These are phyloP conservation scores for Tyto alba DNA, from an alignment of 2,113 vertebrate species.

Conservation along the genomic window DNA sequence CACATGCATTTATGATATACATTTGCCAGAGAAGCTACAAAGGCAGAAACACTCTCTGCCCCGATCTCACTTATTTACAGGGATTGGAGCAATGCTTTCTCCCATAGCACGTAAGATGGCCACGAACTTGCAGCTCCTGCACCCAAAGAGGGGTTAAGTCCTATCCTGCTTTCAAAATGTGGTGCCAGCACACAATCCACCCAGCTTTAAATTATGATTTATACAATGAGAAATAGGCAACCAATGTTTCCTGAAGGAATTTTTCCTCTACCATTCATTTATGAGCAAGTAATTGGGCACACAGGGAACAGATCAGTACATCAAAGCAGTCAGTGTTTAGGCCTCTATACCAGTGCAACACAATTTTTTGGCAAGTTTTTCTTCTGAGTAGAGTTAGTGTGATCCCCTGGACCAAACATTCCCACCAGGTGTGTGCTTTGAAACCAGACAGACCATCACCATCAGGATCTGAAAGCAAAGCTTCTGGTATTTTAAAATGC, in stretches of 20 bases:
- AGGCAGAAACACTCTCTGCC: not conserved
- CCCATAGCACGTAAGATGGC: fast-evolving
- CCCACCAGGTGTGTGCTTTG: not conserved
- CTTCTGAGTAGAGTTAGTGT: not conserved
- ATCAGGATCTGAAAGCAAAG: not conserved
- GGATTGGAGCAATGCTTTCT: not conserved
- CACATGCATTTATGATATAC: fast-evolving
- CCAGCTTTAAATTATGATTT: not conserved
- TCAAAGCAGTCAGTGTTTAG: not conserved
- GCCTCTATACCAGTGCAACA: not conserved
- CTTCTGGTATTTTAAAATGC: not conserved
- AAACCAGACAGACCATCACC: not conserved
- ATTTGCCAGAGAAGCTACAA: not conserved
- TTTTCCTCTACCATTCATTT: not conserved
- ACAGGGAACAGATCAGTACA: not conserved
- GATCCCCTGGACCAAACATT: not conserved
- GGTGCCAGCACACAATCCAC: not conserved
- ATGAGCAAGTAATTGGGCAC: not conserved
- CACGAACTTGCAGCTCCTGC: not conserved
- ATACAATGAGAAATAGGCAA: not conserved
- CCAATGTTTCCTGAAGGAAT: not conserved
- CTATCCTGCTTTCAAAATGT: not conserved
- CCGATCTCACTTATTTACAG: not conserved
- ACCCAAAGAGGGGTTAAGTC: not conserved
- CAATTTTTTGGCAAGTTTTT: not conserved